phyloP scores from a whole-genome alignment of 1,140 invertebrate genomes.

The Pentalonia nigronervosa region DNA sequence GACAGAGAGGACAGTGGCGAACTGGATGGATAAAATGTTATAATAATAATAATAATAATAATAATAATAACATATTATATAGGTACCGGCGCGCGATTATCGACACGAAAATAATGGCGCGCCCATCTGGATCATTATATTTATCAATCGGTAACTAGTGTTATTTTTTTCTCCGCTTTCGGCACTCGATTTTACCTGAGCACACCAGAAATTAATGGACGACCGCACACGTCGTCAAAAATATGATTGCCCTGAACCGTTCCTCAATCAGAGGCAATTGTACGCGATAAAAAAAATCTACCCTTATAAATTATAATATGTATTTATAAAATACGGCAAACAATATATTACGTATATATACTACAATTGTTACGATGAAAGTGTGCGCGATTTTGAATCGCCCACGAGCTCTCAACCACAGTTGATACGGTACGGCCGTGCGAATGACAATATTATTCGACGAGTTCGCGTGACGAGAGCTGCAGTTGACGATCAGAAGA shows the following conservation, averaged over 20 bases:
- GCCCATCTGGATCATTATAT: background rate
- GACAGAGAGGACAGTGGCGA: background rate
- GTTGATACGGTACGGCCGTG: too few relatives aligned
- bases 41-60: background rate
- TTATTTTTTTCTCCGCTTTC: background rate
- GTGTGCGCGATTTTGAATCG: background rate
- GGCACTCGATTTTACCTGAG: constrained; percentile 31
- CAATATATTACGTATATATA: background rate
- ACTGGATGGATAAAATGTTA: background rate
- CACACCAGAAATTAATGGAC: constrained; percentile 15
- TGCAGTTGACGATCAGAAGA: too few relatives aligned
- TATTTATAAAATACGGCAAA: background rate
- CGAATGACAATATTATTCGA: too few relatives aligned
- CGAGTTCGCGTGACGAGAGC: too few relatives aligned
- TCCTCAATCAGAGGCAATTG: background rate
- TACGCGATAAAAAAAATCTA: background rate
- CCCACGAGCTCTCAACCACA: too few relatives aligned
- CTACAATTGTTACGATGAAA: background rate
- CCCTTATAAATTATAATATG: background rate
- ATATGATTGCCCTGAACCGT: background rate
- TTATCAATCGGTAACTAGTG: background rate
- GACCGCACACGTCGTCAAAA: constrained; percentile 36
- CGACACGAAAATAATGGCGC: background rate
- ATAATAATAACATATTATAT: background rate
- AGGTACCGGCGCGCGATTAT: background rate